Evolutionary conservation across 2,888 invertebrate species (phyloP), one percentile per base, ranked within the genome.

Genomic region (Drosophila testacea): DNA sequence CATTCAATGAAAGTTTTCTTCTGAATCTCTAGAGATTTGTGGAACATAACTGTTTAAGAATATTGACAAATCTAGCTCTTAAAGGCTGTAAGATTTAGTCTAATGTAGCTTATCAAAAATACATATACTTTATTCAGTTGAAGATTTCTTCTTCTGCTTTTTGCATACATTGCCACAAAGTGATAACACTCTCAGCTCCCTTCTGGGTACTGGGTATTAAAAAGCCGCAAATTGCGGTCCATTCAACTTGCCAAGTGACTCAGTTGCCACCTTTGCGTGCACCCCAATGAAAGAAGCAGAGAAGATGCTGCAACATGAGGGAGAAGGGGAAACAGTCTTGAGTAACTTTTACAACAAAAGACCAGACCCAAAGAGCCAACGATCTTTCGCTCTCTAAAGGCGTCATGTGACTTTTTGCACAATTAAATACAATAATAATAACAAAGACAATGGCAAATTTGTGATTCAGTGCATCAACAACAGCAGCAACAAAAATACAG

Each of bases 181-280:
- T 11, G 6, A 27, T 9, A 13, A 47, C 1, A 30, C 47, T 30
- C 22, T 6, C 5, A 11, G 11, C 3, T 2, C 6, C 6, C 22
- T 50, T 50, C 34, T 6, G 2, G 16, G 1, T 36, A 36, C 6
- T 4, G 34, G 7, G 34, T 22, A 36, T 6, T 50, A 7, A 50
- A 50, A 51, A 62, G 41, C 44, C 54, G 41, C 57, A 54, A 51
- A 28, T 39, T 51, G 66, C 32, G 22, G 62, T 66, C 39, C 76
- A 57, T 75, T 77, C 79, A 75, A 79, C 79, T 63, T 51, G 55
- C 4, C n/a, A 44, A 11, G 47, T 73, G 67, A 77, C 36, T 77
- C 64, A 69, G 52, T 47, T 68, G 75, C 38, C 69, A 73, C 78
- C 74, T 77, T 59, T 41, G 68, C 57, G 73, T 77, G 75, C 74